Conservation (phyloP, 2,888 invertebrate genomes). For the Heliconius ismenius region DNA sequence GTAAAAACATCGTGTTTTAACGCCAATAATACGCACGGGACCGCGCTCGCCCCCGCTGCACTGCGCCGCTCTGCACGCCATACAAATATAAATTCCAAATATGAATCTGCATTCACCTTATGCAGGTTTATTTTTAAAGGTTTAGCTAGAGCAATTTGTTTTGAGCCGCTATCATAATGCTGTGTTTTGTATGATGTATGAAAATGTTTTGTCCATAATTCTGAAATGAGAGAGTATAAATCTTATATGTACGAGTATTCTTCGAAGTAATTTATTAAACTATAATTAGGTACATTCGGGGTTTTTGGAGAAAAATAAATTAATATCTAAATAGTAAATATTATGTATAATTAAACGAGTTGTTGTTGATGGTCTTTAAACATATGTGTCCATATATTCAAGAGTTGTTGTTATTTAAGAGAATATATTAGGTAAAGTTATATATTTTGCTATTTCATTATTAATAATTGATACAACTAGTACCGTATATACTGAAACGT, state of each 20-base stretch:
- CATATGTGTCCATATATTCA: no score
- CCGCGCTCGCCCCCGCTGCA: constrained; percentile 42
- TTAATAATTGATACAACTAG: background rate
- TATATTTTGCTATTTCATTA: background rate
- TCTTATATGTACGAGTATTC: background rate
- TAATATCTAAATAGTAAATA: background rate
- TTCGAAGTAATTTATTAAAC: no score
- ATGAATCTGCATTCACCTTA: constrained; percentile 48
- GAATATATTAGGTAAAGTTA: background rate
- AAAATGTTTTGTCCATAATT: constrained; percentile 12
- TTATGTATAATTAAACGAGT: background rate
- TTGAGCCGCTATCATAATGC: constrained; percentile 31
- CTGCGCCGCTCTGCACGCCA: constrained; percentile 41
- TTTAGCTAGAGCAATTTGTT: constrained; percentile 35
- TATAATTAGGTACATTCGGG: no score
- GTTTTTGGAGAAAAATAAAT: no score
- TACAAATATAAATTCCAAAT: constrained; percentile 54
- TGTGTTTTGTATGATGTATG: constrained; percentile 22
- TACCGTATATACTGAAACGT: background rate
- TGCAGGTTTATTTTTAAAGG: constrained; percentile 40
- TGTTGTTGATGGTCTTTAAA: background rate
- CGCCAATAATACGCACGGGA: constrained; percentile 55
- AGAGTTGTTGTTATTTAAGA: no score
- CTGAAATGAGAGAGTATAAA: background rate
- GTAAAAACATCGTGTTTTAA: constrained; percentile 61